A percentile compares a stretch with the other conserved stretches of the same genome.
Evolutionary conservation across 2,113 vertebrate genomes (phyloP).

Genomic region (Saccopteryx leptura): DNA sequence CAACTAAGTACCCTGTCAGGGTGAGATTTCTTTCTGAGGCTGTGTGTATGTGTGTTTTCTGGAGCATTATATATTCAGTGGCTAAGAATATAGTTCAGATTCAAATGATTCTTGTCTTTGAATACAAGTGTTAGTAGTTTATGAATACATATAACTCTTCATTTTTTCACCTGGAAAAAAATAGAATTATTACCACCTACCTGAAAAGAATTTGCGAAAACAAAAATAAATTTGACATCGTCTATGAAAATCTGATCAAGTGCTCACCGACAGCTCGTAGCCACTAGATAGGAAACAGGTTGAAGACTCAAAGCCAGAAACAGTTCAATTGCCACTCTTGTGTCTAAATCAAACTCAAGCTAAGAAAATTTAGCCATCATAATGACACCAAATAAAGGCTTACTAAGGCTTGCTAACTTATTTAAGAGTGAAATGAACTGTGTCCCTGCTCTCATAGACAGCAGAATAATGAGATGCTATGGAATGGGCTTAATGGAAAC

Average conservation of each 20-base stretch:
- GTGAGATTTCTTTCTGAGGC: neutral
- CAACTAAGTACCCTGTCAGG: no score
- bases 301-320: neutral
- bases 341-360: neutral
- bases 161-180: neutral
- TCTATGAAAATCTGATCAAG: neutral
- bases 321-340: neutral
- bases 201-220: neutral
- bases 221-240: neutral
- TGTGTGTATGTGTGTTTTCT: neutral
- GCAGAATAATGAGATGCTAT: neutral
- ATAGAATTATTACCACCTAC: neutral
- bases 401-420: neutral
- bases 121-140: neutral
- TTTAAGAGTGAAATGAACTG: neutral
- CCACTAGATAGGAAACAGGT: neutral
- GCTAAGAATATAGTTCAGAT: neutral
- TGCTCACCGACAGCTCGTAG: fast-evolving
- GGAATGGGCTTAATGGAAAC: neutral
- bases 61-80: neutral
- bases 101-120: neutral
- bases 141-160: neutral
- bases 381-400: neutral
- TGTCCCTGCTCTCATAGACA: neutral
- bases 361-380: neutral